A percentile compares a stretch with the other conserved stretches of the same genome.
phyloP scores from a whole-genome alignment of 2,888 invertebrate species.

The Xestia c-nigrum region DNA sequence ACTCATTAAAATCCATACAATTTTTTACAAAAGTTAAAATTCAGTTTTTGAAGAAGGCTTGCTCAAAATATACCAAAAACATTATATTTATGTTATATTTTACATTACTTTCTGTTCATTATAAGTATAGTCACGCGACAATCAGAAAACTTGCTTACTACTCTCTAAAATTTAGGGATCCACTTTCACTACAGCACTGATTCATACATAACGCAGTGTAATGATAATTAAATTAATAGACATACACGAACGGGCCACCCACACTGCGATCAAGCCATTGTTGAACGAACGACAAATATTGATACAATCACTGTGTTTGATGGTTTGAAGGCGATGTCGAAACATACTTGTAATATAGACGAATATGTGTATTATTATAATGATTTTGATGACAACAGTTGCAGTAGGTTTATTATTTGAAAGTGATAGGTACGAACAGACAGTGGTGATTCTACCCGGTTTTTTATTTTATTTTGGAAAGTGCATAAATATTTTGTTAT shows the following conservation, averaged over 20 bases:
- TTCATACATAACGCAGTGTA: slow-evolving; percentile 74
- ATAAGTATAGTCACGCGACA: not conserved
- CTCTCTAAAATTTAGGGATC: slow-evolving; percentile 16
- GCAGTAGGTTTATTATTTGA: slow-evolving; percentile 27
- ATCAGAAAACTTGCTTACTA: not conserved
- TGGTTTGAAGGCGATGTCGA: slow-evolving; percentile 66
- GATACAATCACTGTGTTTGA: slow-evolving; percentile 80
- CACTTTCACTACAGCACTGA: slow-evolving; percentile 75
- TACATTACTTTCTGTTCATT: not conserved
- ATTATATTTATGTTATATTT: not conserved
- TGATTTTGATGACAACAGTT: slow-evolving; percentile 19
- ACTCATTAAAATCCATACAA: not conserved
- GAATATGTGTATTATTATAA: slow-evolving; percentile 50
- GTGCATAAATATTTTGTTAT: not conserved
- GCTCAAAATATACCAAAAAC: too few relatives aligned
- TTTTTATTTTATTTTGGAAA: not conserved
- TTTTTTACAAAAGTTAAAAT: not conserved
- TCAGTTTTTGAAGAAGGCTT: not conserved
- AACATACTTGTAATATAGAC: slow-evolving; percentile 12
- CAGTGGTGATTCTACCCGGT: not conserved
- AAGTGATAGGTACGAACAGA: not conserved
- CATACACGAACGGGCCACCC: slow-evolving; percentile 81
- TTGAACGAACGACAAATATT: slow-evolving; percentile 86
- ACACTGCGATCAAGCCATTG: slow-evolving; percentile 81
- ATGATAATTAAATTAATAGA: slow-evolving; percentile 86